Percentiles rank a stretch among this genome's conserved stretches.
Evolutionary conservation across 2,797 vertebrate genomes (phyloP).

Genomic region (Leptodactylus fallax): DNA sequence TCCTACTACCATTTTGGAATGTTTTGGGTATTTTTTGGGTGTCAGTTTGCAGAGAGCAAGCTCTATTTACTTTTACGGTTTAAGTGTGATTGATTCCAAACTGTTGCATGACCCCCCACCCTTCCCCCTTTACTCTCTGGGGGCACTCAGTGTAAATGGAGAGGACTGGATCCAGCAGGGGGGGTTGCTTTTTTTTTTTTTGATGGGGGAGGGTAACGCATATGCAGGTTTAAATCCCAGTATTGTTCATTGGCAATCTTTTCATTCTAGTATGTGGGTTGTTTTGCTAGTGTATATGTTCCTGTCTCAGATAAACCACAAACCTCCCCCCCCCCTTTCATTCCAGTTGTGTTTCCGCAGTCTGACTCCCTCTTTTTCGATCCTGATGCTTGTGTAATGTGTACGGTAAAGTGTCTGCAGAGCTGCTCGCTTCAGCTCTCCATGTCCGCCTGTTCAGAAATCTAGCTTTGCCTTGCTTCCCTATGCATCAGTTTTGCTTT

Average conservation of each 20-base stretch:
- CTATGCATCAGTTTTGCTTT: not conserved
- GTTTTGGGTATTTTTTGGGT: not conserved
- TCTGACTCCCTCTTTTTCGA: not conserved
- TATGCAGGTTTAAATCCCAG: conserved; percentile 29
- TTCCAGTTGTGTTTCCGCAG: conserved; percentile 28
- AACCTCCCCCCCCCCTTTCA: not conserved
- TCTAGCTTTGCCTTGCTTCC: not conserved
- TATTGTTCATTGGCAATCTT: conserved; percentile 45
- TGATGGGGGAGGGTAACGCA: conserved; percentile 33
- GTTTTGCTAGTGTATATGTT: conserved; percentile 30
- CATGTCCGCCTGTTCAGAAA: not conserved
- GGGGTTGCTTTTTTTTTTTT: conserved; percentile 1
- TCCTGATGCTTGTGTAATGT: not conserved
- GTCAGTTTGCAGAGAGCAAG: not conserved
- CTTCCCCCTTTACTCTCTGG: not conserved
- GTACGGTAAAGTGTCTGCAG: conserved; percentile 15
- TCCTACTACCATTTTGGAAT: not conserved
- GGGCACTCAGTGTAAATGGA: conserved; percentile 39
- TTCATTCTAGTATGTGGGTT: conserved; percentile 46
- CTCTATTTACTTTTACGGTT: conserved; percentile 29
- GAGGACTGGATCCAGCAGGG: conserved; percentile 4
- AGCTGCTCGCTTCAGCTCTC: not conserved
- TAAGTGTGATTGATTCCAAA: conserved; percentile 33
- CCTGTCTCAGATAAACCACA: conserved; percentile 21
- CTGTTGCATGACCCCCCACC: conserved; percentile 43